Percentiles rank a stretch among this genome's conserved stretches.
phyloP scores from a whole-genome alignment of 1,140 invertebrate species.

The Aphaenogaster floridana region DNA sequence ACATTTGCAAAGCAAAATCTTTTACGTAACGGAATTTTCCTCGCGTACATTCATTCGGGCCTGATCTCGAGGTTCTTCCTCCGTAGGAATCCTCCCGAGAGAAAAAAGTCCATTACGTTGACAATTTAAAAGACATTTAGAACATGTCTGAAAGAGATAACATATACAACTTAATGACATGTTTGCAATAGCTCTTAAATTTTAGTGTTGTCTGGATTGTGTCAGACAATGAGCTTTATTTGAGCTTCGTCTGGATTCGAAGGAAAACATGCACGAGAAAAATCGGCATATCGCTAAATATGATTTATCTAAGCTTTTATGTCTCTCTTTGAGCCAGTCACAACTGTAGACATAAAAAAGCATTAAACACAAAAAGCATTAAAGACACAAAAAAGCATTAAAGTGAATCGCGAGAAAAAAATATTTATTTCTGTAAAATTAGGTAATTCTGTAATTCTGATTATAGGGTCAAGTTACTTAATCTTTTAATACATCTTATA shows the following conservation, averaged over 20 bases:
- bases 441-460: not conserved
- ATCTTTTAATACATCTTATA: not conserved
- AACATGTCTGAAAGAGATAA: not conserved
- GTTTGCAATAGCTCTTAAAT: not conserved
- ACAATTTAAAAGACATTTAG: not conserved
- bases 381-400: not conserved
- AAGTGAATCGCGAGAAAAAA: not conserved
- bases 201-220: not conserved
- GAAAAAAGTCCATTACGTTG: not conserved
- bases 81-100: not conserved
- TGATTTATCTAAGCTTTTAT: not conserved
- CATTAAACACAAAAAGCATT: too few species aligned
- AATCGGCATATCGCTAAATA: not conserved
- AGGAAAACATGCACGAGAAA: not conserved
- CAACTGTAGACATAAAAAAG: not conserved
- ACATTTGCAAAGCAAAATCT: constrained; percentile 29
- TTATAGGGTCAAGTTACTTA: not conserved
- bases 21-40: constrained; percentile 28
- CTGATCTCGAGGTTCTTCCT: not conserved
- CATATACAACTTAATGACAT: too few species aligned
- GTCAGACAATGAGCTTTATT: not conserved
- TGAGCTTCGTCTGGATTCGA: not conserved
- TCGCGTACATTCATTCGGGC: not conserved
- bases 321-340: not conserved
- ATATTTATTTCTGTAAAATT: not conserved